Conservation (phyloP, 2,113 vertebrate genomes). For the Scolopax mira region DNA sequence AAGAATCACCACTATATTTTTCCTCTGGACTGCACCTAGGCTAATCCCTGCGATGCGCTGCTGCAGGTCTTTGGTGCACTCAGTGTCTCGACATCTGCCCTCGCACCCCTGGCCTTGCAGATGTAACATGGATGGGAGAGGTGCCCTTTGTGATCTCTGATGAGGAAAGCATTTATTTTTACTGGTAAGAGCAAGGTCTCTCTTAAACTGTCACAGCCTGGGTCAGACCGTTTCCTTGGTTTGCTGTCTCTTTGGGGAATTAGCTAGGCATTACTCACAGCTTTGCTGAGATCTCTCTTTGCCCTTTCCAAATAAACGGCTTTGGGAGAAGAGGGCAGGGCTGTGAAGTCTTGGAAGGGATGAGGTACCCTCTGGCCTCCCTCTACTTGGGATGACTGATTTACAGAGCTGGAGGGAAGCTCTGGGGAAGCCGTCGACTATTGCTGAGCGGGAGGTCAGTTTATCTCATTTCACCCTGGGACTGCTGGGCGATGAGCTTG, state of each 20-base stretch:
- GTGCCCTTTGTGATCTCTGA: background rate
- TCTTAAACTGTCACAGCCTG: background rate
- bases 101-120: background rate
- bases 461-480: background rate
- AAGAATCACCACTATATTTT: background rate
- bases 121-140: background rate
- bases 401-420: background rate
- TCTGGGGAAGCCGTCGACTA: background rate
- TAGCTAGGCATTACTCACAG: conserved; percentile 23
- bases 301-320: background rate
- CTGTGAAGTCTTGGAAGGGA: background rate
- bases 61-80: background rate
- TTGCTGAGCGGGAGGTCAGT: background rate
- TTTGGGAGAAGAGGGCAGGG: background rate
- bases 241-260: background rate
- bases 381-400: background rate
- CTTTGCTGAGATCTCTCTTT: background rate
- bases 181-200: background rate
- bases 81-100: background rate
- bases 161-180: conserved; percentile 11
- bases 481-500: fast-evolving
- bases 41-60: background rate
- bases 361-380: background rate
- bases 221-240: background rate
- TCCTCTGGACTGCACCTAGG: background rate